Evolutionary conservation across 64 coral and sea anemone species (phyloP).

Genomic region (Cladopsammia gracilis): DNA sequence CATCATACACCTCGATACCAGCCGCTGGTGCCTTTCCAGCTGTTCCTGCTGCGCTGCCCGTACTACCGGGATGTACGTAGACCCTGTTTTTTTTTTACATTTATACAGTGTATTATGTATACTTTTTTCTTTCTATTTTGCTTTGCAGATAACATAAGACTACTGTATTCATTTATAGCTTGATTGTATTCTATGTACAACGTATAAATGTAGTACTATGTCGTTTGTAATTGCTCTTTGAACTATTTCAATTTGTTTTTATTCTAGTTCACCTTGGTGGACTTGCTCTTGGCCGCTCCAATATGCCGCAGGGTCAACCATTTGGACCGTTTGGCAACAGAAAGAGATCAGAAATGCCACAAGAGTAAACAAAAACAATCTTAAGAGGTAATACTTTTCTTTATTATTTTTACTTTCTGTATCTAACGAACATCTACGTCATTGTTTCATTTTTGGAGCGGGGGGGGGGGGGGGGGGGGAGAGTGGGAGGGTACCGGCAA

Average conservation of each 20-base stretch:
- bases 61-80: slow-evolving; percentile 33
- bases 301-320: slow-evolving; percentile 51
- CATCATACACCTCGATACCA: slow-evolving; percentile 14
- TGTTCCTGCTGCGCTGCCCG: slow-evolving; percentile 49
- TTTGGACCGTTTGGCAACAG: slow-evolving; percentile 18
- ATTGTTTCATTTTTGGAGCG: too few species aligned
- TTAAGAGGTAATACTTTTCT: background rate
- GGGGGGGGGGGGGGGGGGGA: too few species aligned
- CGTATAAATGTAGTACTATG: too few species aligned
- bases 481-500: too few species aligned
- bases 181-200: too few species aligned
- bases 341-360: slow-evolving; percentile 70
- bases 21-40: slow-evolving; percentile 19
- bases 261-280: slow-evolving; percentile 37
- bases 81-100: background rate
- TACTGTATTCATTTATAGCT: too few species aligned
- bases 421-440: too few species aligned
- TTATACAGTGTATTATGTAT: background rate
- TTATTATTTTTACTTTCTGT: background rate
- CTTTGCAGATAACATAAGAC: too few species aligned
- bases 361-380: background rate
- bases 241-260: background rate
- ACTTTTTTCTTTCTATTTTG: background rate
- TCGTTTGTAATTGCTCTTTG: background rate
- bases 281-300: slow-evolving; percentile 53